Base-by-base conservation (phyloP, 2,888 invertebrate species). In the Mactromeris polynyma region DNA sequence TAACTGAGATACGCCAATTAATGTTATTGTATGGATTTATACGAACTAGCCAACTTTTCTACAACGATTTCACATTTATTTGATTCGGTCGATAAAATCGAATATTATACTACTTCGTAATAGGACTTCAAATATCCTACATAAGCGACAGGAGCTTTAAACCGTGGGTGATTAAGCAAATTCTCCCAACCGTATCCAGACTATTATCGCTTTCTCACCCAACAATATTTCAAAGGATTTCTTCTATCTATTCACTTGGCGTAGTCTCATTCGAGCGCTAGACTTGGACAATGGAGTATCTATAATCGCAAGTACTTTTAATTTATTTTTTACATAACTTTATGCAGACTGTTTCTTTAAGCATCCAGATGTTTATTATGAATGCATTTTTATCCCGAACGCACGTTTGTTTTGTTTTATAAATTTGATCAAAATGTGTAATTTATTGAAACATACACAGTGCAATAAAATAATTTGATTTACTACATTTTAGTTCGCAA, bases 271-370 rank as follows among this genome's bases (percentile, higher is more conserved):
- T 73, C 36, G 58, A 64, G 58, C 36, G 73, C 19, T 14, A 11
- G 21, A 40, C n/a, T 64, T 40, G 40, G 36, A 64, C 73, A 83
- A 73, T 83, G 83, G 83, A 83, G 31, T 83, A 83, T 46, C 40
- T 73, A 73, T 73, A 69, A 69, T 46, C 40, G 42, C 73, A 83
- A 69, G 83, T 83, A 83, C 26, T 36, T 64, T 64, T 82, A n/a
- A 69, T 38, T n/a, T 64, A 58, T 58, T 58, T 54, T 51, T 46
- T 64, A 26, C 26, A 64, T 26, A 26, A 64, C n/a, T 64, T 4
- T 0, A 9, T 26, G 58, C 26, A n/a, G 69, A 21, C 6, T 26
- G 33, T 33, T 77, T 77, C 17, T 33, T 3, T 21, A 33, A 33
- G n/a, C 21, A 2, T 40, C 77, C 77, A 77, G 33, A 77, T 77